Evolutionary conservation across 2,113 vertebrate species (phyloP).

Genomic region (Passer montanus): DNA sequence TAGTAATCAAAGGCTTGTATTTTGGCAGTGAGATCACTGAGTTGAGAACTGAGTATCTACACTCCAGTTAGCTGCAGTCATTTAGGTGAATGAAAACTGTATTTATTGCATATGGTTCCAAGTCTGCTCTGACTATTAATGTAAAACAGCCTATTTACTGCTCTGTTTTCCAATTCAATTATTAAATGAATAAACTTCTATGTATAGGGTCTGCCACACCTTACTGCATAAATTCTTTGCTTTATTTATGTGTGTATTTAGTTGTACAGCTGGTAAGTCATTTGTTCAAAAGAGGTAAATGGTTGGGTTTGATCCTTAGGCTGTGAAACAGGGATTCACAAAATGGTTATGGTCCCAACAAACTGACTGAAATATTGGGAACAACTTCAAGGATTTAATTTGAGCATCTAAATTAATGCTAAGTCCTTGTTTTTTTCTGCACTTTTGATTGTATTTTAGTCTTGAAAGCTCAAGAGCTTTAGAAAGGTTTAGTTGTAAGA

Average conservation of each 20-base stretch:
- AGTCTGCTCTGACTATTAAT: constrained; percentile 17
- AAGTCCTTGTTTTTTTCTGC: not conserved
- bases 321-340: constrained; percentile 71
- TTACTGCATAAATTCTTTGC: constrained; percentile 81
- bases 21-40: constrained; percentile 18
- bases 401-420: not conserved
- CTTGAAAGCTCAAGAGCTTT: not conserved
- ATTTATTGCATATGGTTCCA: constrained; percentile 24
- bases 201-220: constrained; percentile 77
- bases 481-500: not conserved
- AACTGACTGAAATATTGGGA: constrained; percentile 22
- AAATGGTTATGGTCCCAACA: not conserved
- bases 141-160: constrained; percentile 40
- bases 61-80: constrained; percentile 27
- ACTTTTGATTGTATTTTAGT: not conserved
- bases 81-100: constrained; percentile 39
- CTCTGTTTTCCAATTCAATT: constrained; percentile 32
- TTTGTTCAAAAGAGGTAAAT: constrained; percentile 77
- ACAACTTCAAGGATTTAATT: constrained; percentile 35
- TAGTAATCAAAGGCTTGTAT: constrained; percentile 21
- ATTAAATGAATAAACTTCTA: constrained; percentile 36
- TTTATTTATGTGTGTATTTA: constrained; percentile 81
- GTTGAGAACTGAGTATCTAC: constrained; percentile 27
- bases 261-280: constrained; percentile 71
- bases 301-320: constrained; percentile 80